Percentiles rank a stretch among this genome's conserved stretches.
phyloP scores from a whole-genome alignment of 2,797 vertebrate genomes.

The Danio aesculapii region DNA sequence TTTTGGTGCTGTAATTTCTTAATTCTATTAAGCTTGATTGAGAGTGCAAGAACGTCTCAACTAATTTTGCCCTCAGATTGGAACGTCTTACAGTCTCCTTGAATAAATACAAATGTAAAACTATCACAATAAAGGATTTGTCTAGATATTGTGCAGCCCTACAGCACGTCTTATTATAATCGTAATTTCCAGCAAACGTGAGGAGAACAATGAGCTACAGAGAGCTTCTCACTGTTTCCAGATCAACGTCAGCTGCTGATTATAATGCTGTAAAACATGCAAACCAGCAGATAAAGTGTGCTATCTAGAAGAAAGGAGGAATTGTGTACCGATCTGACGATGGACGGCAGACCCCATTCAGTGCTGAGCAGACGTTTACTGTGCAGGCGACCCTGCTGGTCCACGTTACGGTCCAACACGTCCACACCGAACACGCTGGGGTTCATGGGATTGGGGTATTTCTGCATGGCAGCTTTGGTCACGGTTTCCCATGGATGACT shows the following conservation, averaged over 20 bases:
- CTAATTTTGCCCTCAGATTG: too few relatives aligned
- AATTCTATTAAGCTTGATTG: too few relatives aligned
- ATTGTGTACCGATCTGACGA: constrained; percentile 91
- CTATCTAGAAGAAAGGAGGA: neutral
- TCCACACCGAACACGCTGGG: constrained; percentile 95
- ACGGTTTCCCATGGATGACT: constrained; percentile 98
- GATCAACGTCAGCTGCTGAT: neutral
- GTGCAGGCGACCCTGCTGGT: constrained; percentile 88
- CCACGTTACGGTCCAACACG: constrained; percentile 87
- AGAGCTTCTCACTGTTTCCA: neutral
- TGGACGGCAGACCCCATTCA: constrained; percentile 95
- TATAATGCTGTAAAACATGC: neutral
- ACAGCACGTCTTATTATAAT: neutral
- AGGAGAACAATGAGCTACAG: constrained; percentile 6
- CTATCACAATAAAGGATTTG: too few relatives aligned
- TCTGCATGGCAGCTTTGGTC: constrained; percentile 97
- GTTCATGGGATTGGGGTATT: constrained; percentile 99
- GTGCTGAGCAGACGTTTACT: constrained; percentile 95
- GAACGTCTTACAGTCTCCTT: too few relatives aligned
- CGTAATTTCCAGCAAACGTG: neutral
- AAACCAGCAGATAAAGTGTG: neutral
- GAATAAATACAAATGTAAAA: too few relatives aligned
- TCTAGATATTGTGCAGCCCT: too few relatives aligned
- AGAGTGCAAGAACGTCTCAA: too few relatives aligned
- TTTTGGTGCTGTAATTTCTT: too few relatives aligned